Percentiles rank a stretch among this genome's conserved stretches.
These are phyloP conservation scores for Cosmia trapezina DNA, from an alignment of 2,888 invertebrate species.

Conservation along the genomic window DNA sequence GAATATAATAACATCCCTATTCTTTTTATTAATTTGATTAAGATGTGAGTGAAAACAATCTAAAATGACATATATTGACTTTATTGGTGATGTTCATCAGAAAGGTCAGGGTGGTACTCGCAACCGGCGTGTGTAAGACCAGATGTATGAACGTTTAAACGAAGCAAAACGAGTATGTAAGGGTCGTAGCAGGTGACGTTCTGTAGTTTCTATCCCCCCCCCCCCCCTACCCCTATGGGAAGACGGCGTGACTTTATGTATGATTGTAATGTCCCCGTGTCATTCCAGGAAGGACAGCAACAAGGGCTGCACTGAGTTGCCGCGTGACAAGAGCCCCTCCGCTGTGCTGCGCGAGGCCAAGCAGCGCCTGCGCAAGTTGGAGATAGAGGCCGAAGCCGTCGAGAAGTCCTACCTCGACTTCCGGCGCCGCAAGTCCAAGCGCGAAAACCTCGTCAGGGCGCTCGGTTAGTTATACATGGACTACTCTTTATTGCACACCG, in stretches of 20 bases:
- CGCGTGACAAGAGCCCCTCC: slow-evolving; percentile 81
- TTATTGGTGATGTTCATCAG: background rate
- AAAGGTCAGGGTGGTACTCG: background rate
- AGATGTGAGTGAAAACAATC: background rate
- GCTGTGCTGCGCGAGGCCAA: slow-evolving; percentile 89
- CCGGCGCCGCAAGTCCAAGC: slow-evolving; percentile 71
- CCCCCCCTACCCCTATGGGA: too few species aligned
- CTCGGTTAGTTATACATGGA: slow-evolving; percentile 35
- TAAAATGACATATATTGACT: background rate
- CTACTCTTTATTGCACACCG: slow-evolving; percentile 2
- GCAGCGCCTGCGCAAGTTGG: slow-evolving; percentile 87
- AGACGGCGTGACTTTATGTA: background rate
- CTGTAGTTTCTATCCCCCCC: too few species aligned
- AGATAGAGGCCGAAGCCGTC: slow-evolving; percentile 91
- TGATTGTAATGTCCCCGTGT: background rate
- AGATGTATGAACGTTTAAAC: too few species aligned
- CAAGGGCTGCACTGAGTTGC: slow-evolving; percentile 41
- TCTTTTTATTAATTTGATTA: background rate
- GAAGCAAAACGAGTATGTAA: too few species aligned
- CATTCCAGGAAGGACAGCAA: slow-evolving; percentile 62
- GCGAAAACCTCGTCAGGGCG: slow-evolving; percentile 12
- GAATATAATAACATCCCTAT: background rate
- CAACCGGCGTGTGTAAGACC: too few species aligned
- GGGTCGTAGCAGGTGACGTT: too few species aligned
- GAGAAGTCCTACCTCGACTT: slow-evolving; percentile 88